phyloP scores from a whole-genome alignment of 2,113 vertebrate genomes.

The Alexandromys fortis region DNA sequence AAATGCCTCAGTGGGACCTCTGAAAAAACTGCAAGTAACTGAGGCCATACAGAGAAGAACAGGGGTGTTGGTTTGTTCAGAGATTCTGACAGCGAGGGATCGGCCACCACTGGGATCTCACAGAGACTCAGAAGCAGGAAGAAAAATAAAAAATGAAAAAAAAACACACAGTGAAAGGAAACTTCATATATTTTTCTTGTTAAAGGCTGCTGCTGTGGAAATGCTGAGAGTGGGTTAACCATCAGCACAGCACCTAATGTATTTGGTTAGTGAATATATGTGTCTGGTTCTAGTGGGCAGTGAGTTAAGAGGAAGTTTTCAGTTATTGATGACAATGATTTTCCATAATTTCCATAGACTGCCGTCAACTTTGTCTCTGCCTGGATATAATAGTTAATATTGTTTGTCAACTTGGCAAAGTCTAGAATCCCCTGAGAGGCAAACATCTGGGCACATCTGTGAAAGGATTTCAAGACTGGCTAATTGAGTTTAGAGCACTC shows the following conservation, averaged over 20 bases:
- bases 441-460: neutral
- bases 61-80: neutral
- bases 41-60: neutral
- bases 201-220: neutral
- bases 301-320: neutral
- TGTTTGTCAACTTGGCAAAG: neutral
- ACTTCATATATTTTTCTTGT: neutral
- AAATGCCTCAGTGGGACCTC: neutral
- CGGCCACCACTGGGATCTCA: neutral
- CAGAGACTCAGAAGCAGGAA: neutral
- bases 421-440: neutral
- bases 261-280: neutral
- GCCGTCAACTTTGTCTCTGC: neutral
- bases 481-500: neutral
- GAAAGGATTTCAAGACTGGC: neutral
- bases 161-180: neutral
- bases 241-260: neutral
- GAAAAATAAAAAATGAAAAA: neutral
- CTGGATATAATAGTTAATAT: neutral
- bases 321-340: neutral
- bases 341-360: neutral
- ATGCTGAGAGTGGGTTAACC: neutral
- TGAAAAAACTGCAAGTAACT: neutral
- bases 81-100: neutral
- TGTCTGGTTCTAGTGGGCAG: no score